Base-by-base conservation (phyloP, 1,140 invertebrate species). In the Plodia interpunctella region DNA sequence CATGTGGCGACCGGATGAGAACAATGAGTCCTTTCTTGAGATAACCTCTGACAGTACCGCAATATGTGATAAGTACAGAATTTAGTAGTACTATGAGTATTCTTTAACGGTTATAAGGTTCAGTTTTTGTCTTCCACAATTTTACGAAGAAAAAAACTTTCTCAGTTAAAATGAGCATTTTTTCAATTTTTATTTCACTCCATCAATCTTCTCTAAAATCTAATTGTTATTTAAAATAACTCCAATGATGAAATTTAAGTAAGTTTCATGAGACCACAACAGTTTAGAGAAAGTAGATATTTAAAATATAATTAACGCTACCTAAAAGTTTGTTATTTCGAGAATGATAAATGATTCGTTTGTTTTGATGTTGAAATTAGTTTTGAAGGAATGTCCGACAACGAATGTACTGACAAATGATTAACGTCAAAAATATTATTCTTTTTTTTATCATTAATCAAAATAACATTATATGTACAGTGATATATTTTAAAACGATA, bases 1-100 rank as follows among this genome's bases (percentile, higher is more conserved):
- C 77, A 76, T 76, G 59, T 71, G 77, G 62, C 59, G 55, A 66
- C 77, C 70, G 77, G 74, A 79, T 79, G 74, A 59, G 49, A 59
- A 63, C 68, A 71, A 80, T 72, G 61, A 68, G 67, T 58, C 63
- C 59, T 67, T 67, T 56, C 61, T 66, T 28, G 55, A 67, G 66
- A 67, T 64, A 65, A 76, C 71, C 71, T 50, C 67, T 53, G 32
- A 62, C n/a, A n/a, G n/a, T n/a, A n/a, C 63, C 68, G 30, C 15
- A 28, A 44, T 15, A 17, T 44, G 15, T 15, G 1, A 44, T 15
- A 15, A 44, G 3, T 44, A 44, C n/a, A 15, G 38, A 44, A 15
- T 4, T 15, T n/a, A n/a, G n/a, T n/a, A n/a, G n/a, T n/a, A n/a
- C n/a, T n/a, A n/a, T n/a, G n/a, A n/a, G n/a, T n/a, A n/a, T n/a